phyloP scores from a whole-genome alignment of 2,888 invertebrate species.

The Clanis bilineata region DNA sequence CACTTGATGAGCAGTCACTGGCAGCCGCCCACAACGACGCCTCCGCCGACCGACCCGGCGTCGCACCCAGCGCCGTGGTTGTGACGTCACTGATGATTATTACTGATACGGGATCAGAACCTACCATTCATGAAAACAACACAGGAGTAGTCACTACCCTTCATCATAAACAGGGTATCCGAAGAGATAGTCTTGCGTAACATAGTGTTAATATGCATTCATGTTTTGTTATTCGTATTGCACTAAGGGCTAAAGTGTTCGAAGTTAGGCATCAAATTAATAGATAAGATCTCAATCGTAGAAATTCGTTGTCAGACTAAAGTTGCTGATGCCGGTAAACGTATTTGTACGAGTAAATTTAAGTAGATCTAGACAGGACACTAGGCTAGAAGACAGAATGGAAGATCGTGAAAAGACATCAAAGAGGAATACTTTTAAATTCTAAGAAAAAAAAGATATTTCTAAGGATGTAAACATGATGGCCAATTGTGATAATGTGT shows the following conservation, averaged over 20 bases:
- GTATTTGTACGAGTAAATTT: too few species aligned
- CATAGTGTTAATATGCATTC: background rate
- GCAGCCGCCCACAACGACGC: constrained; percentile 51
- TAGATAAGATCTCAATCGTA: too few species aligned
- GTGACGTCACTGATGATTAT: constrained; percentile 40
- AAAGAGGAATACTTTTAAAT: too few species aligned
- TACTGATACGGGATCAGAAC: constrained; percentile 26
- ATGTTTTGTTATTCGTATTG: background rate
- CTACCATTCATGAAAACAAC: constrained; percentile 20
- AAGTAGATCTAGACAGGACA: too few species aligned
- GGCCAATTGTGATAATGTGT: too few species aligned
- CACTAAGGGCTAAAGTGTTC: too few species aligned
- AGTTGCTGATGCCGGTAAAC: too few species aligned
- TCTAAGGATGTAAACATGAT: background rate
- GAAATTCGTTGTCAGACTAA: too few species aligned
- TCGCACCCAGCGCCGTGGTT: constrained; percentile 20
- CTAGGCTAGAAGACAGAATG: too few species aligned
- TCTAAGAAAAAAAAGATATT: background rate
- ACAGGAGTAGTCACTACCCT: constrained; percentile 28
- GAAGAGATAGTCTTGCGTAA: background rate
- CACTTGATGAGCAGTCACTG: constrained; percentile 62
- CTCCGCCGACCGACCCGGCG: constrained; percentile 28
- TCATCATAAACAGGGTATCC: background rate
- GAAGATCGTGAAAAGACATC: too few species aligned
- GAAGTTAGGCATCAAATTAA: too few species aligned